Base-by-base conservation (phyloP, 2,888 invertebrate species). In the Mesochorus sp. region DNA sequence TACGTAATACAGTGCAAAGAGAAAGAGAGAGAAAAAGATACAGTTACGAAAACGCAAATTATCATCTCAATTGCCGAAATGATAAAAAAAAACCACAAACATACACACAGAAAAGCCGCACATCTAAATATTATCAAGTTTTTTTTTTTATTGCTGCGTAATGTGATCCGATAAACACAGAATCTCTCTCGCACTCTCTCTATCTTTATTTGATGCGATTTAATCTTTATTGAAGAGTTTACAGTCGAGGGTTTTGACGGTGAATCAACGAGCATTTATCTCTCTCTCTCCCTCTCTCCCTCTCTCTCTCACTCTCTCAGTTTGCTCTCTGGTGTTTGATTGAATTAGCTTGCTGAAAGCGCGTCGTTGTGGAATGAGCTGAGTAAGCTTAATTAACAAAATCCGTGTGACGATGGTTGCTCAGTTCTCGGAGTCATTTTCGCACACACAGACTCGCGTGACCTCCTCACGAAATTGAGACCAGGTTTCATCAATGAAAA, bases 351-450 rank as follows among this genome's bases (percentile, higher is more conserved):
- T 76, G 73, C n/a, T n/a, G 82, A 84, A 84, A 64, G 67, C 67
- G 80, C 75, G 83, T 80, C 82, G 83, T 85, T 85, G 84, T 82
- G 85, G 81, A 81, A 85, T 80, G 83, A 85, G 84, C 85, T n/a
- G n/a, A n/a, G 86, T 82, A 85, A 81, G 84, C 85, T 86, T 87
- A 85, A 87, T 86, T 87, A 87, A 87, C 84, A 85, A 86, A 88
- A 87, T 87, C 87, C 84, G 84, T 84, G 85, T 84, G 17, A 34
- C 85, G 83, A n/a, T n/a, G n/a, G 85, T 83, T 83, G 82, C 81
- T 81, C 70, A 39, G 66, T 80, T 71, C 66, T 80, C 72, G 57
- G 17, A 55, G 14, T 5, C 26, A 39, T 34, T 49, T 14, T 3
- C 24, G 8, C 19, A 4, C 26, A 17, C 2, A 10, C 37, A 31